Percentiles rank a stretch among this genome's conserved stretches.
These are phyloP conservation scores for Dasyornis broadbenti DNA, from an alignment of 2,113 vertebrate genomes.

Conservation along the genomic window DNA sequence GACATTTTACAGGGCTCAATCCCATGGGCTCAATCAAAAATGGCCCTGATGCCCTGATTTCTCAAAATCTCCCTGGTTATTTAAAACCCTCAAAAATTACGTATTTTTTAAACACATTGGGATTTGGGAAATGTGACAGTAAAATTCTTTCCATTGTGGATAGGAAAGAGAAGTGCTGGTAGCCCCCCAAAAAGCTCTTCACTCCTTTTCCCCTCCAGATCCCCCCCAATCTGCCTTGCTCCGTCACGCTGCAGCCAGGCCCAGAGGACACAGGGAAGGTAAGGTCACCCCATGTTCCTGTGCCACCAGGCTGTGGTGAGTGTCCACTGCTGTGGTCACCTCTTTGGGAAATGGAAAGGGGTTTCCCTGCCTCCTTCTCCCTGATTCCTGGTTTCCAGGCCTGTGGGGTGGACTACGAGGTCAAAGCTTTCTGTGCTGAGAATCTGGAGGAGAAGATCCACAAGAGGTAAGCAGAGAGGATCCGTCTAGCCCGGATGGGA, in stretches of 20 bases:
- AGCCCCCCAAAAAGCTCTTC: background rate
- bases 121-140: background rate
- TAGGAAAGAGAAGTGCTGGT: background rate
- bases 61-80: background rate
- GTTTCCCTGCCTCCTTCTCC: background rate
- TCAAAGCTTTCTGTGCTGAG: conserved; percentile 94
- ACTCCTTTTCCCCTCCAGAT: conserved; percentile 71
- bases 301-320: background rate
- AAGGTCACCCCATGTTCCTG: background rate
- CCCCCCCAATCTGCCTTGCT: conserved; percentile 91
- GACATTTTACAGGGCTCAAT: background rate
- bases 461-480: conserved; percentile 78
- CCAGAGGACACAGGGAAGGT: conserved; percentile 96
- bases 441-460: conserved; percentile 93
- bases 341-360: background rate
- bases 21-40: background rate
- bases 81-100: background rate
- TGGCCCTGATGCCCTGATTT: background rate
- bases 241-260: conserved; percentile 91
- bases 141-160: background rate
- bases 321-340: background rate
- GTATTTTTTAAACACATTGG: background rate
- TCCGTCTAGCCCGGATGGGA: background rate
- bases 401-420: conserved; percentile 96
- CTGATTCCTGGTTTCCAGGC: conserved; percentile 70